Base-by-base conservation (phyloP, 2,797 vertebrate genomes). In the Apogon hyalosoma region DNA sequence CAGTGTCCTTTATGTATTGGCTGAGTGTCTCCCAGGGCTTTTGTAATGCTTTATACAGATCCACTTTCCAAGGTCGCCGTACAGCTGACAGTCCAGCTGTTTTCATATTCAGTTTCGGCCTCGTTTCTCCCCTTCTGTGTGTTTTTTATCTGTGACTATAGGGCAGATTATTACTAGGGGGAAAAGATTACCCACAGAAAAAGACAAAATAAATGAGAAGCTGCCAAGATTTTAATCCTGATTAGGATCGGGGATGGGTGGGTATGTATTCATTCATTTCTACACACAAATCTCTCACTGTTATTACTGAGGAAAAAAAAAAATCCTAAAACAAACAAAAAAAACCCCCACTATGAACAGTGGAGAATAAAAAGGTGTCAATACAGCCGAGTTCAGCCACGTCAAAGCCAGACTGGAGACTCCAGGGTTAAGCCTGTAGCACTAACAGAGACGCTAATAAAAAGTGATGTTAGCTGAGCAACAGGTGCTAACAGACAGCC, bases 11-110 rank as follows among this genome's bases (percentile, higher is more conserved):
- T 89, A 90, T 84, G 80, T 88, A 87, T 88, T 75, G 80, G 91
- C 82, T 88, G 80, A 84, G 81, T 84, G 90, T 81, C 83, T 92
- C 91, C 66, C 74, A 87, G 80, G 89, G 88, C 84, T 75, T 83
- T 76, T 85, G 80, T 94, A 93, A 94, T 94, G 92, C 73, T 87
- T 93, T 92, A 82, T 67, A 72, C 92, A 94, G 92, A 88, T 89
- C 54, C 61, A 73, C 85, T 83, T 89, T 89, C 74, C 91, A 94
- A 92, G 92, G 94, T 92, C 88, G 83, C 76, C 61, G 63, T 79
- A 86, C 82, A 87, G 90, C 92, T 90, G 88, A 79, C 75, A 67
- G 77, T 80, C 88, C 93, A 94, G 92, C 92, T 94, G 93, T 89
- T 94, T 94, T 93, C 90, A 90, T 86, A 92, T 92, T 94, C 87